Percentiles rank a stretch among this genome's conserved stretches.
phyloP scores from a whole-genome alignment of 2,113 vertebrate species.

The Panthera uncia region DNA sequence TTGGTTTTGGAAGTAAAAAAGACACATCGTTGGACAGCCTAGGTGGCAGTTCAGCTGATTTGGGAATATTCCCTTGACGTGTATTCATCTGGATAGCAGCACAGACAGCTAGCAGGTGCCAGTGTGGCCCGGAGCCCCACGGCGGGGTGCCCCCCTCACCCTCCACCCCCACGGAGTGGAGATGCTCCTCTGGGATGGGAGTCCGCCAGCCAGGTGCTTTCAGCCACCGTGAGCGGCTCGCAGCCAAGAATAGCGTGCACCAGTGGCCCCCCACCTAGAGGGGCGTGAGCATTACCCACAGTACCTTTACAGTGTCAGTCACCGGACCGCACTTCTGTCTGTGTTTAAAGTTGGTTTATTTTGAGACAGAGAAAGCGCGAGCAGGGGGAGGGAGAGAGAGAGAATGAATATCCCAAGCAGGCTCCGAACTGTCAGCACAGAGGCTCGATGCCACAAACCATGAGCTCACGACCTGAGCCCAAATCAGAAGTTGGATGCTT shows the following conservation, averaged over 20 bases:
- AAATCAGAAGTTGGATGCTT: too few species aligned
- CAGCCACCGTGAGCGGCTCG: accelerated
- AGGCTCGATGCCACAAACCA: too few species aligned
- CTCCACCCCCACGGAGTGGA: not conserved
- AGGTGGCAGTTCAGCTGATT: not conserved
- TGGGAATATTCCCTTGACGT: not conserved
- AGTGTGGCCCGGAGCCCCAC: not conserved
- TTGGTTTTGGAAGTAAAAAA: too few species aligned
- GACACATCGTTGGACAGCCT: accelerated
- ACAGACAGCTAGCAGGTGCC: not conserved
- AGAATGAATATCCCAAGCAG: too few species aligned
- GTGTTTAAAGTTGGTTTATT: too few species aligned
- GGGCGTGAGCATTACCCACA: not conserved
- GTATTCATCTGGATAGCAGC: too few species aligned
- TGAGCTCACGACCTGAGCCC: too few species aligned
- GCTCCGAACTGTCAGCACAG: too few species aligned
- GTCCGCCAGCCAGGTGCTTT: too few species aligned
- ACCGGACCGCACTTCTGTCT: not conserved
- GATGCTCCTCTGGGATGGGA: too few species aligned
- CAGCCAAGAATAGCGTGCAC: accelerated
- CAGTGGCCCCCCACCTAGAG: not conserved
- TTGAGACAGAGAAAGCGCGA: too few species aligned
- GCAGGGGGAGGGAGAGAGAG: too few species aligned
- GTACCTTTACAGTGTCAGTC: not conserved
- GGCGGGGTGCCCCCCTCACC: not conserved